Evolutionary conservation across 2,888 invertebrate genomes (phyloP), one percentile per base, ranked within the genome.

Genomic region (Anarsia innoxiella): DNA sequence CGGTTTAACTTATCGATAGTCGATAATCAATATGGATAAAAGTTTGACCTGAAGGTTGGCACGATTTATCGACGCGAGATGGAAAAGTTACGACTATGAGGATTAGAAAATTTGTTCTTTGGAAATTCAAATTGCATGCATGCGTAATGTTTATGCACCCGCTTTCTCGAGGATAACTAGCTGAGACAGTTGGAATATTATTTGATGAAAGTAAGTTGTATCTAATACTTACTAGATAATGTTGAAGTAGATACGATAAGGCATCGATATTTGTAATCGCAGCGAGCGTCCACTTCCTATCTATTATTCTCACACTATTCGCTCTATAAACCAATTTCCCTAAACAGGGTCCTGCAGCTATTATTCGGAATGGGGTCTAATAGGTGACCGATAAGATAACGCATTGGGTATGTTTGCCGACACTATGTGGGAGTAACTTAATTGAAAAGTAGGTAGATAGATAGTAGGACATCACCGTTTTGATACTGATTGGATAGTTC

Each of bases 41-140:
- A 66, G 64, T 59, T 69, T 78, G 76, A 78, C 78, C 79, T 45
- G 40, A 48, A 64, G 71, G 72, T 68, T 69, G 66, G 59, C 64
- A 65, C 66, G 75, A 77, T 77, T 75, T 73, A 73, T 73, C 59
- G 66, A n/a, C n/a, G n/a, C n/a, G n/a, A n/a, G n/a, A n/a, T n/a
- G n/a, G n/a, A n/a, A n/a, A n/a, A n/a, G n/a, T n/a, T n/a, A n/a
- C n/a, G n/a, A n/a, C n/a, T n/a, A n/a, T n/a, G n/a, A n/a, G n/a
- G n/a, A n/a, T n/a, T n/a, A n/a, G n/a, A n/a, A n/a, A n/a, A n/a
- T n/a, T n/a, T n/a, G n/a, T n/a, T n/a, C n/a, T n/a, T 35, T 31
- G 19, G n/a, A 26, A 31, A 39, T 35, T 39, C 25, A 27, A 30
- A 39, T 39, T 33, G 15, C 25, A 26, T 26, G 33, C 33, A 13